phyloP scores from a whole-genome alignment of 2,888 invertebrate species.

The Synanthedon myopaeformis region DNA sequence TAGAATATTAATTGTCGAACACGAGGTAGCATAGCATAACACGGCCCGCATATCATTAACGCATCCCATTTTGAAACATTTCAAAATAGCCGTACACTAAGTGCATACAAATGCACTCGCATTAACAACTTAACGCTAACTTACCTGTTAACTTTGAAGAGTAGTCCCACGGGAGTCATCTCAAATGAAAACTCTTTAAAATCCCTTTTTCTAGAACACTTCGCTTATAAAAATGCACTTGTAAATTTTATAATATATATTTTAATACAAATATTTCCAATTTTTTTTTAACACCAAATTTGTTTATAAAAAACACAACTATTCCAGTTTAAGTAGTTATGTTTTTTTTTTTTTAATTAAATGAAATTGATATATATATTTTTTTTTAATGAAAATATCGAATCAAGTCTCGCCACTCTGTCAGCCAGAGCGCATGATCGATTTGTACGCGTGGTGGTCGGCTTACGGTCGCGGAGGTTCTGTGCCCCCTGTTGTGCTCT shows the following conservation, averaged over 20 bases:
- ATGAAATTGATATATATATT: too few species aligned
- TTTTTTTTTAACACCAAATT: too few species aligned
- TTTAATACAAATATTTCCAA: conserved; percentile 3
- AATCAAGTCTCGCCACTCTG: conserved; percentile 17
- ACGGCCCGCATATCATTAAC: conserved; percentile 22
- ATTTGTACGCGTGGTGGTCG: conserved; percentile 39
- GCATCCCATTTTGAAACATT: conserved; percentile 34
- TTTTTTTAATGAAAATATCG: not conserved
- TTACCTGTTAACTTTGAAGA: conserved; percentile 73
- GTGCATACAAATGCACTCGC: conserved; percentile 16
- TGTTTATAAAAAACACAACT: not conserved
- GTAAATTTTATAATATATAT: conserved; percentile 5
- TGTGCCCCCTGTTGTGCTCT: conserved; percentile 36
- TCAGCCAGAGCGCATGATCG: conserved; percentile 26
- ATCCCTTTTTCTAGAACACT: not conserved
- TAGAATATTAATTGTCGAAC: not conserved
- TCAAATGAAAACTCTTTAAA: conserved; percentile 16
- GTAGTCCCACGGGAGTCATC: conserved; percentile 72
- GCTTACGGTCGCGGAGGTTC: conserved; percentile 44
- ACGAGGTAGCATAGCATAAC: conserved; percentile 14
- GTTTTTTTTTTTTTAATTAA: not conserved
- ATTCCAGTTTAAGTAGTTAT: not conserved
- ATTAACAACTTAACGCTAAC: conserved; percentile 18
- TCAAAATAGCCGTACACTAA: conserved; percentile 8
- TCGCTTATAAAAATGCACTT: not conserved